Evolutionary conservation across 2,888 invertebrate genomes (phyloP).

Genomic region (Tipula helvola): DNA sequence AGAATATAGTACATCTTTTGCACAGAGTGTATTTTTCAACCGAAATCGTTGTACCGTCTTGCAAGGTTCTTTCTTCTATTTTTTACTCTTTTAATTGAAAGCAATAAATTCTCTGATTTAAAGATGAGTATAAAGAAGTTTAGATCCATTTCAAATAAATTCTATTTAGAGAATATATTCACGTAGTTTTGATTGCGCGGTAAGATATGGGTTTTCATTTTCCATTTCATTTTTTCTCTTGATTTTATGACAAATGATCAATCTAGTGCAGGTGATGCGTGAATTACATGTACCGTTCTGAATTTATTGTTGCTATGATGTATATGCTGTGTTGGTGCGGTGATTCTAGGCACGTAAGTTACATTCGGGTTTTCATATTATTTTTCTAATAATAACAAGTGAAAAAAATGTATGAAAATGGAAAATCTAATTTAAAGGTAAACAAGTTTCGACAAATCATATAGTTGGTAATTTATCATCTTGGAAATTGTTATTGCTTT

Average conservation of each 20-base stretch:
- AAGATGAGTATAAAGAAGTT: neutral
- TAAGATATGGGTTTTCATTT: neutral
- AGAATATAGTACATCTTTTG: neutral
- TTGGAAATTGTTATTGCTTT: neutral
- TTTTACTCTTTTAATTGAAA: neutral
- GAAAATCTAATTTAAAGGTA: neutral
- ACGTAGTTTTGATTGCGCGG: neutral
- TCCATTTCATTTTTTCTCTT: neutral
- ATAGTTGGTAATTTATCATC: neutral
- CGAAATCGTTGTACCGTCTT: neutral
- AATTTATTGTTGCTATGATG: neutral
- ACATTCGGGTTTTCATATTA: neutral
- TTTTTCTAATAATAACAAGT: neutral
- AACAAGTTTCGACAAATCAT: neutral
- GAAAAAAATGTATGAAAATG: neutral
- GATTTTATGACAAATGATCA: conserved; percentile 13
- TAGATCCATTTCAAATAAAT: conserved; percentile 4
- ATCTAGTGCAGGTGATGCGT: conserved; percentile 14
- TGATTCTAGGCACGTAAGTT: neutral
- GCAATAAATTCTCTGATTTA: neutral
- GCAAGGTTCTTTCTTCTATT: neutral
- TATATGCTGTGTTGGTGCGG: neutral
- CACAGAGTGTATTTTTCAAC: neutral
- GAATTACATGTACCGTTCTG: conserved; percentile 8
- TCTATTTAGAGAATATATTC: neutral